These are phyloP conservation scores for Eupithecia subfuscata DNA, from an alignment of 2,888 invertebrate genomes.

Conservation along the genomic window DNA sequence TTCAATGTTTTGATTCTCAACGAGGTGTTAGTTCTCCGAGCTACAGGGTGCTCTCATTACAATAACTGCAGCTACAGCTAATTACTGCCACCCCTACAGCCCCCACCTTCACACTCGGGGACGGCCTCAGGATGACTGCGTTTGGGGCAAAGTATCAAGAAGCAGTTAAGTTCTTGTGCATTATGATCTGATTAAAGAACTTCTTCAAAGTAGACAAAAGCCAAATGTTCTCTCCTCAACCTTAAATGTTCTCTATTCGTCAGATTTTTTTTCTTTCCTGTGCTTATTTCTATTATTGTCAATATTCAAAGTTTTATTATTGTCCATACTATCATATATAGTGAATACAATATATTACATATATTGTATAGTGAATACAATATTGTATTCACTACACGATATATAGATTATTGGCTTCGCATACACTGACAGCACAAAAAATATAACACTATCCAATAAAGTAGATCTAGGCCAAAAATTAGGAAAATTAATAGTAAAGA, in stretches of 20 bases:
- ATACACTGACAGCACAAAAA: not conserved
- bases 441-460: not conserved
- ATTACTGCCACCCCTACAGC: slow-evolving; percentile 23
- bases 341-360: too few relatives aligned
- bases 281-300: not conserved
- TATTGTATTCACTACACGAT: too few relatives aligned
- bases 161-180: not conserved
- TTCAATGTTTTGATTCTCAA: not conserved
- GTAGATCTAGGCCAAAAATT: not conserved
- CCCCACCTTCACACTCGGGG: not conserved
- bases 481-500: not conserved
- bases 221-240: too few relatives aligned
- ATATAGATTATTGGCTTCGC: too few relatives aligned
- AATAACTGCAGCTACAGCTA: slow-evolving; percentile 34
- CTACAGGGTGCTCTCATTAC: slow-evolving; percentile 28
- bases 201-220: not conserved
- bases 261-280: not conserved
- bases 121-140: not conserved
- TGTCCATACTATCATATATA: too few relatives aligned
- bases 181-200: not conserved
- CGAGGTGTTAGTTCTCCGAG: slow-evolving; percentile 6
- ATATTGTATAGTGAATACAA: too few relatives aligned
- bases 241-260: not conserved
- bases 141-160: not conserved
- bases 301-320: not conserved